A percentile compares a stretch with the other conserved stretches of the same genome.
Evolutionary conservation across 2,113 vertebrate genomes (phyloP).

Genomic region (Pygoscelis antarcticus): DNA sequence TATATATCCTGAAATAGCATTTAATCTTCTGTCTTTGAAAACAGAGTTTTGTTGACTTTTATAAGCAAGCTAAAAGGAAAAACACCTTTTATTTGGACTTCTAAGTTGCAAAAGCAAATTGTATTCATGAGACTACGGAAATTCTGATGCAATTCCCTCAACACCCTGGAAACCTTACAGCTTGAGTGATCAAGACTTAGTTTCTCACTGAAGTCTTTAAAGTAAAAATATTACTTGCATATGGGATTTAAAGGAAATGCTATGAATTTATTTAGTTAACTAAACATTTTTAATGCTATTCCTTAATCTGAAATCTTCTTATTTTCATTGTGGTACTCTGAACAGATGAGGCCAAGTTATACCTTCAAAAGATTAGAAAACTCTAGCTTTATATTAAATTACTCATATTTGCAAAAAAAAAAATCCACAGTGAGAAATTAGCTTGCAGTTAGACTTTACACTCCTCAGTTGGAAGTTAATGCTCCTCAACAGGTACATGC

Average conservation of each 20-base stretch:
- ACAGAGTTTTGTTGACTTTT: neutral
- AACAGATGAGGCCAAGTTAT: neutral
- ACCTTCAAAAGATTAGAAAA: neutral
- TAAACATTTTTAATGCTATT: neutral
- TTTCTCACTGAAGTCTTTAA: neutral
- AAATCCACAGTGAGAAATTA: neutral
- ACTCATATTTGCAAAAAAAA: neutral
- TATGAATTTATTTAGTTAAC: neutral
- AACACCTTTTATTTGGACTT: neutral
- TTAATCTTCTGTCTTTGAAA: neutral
- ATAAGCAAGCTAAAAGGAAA: neutral
- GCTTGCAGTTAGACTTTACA: neutral
- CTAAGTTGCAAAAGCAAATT: neutral
- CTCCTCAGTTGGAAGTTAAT: neutral
- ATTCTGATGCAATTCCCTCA: neutral
- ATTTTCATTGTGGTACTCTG: neutral
- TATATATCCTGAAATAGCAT: neutral
- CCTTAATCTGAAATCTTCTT: neutral
- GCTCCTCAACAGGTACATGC: neutral
- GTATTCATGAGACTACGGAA: neutral
- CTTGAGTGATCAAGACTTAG: neutral
- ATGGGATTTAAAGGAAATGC: neutral
- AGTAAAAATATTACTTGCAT: neutral
- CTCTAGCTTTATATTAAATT: neutral
- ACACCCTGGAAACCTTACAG: neutral